Base-by-base conservation (phyloP, 2,888 invertebrate genomes). In the Eupithecia dodoneata region DNA sequence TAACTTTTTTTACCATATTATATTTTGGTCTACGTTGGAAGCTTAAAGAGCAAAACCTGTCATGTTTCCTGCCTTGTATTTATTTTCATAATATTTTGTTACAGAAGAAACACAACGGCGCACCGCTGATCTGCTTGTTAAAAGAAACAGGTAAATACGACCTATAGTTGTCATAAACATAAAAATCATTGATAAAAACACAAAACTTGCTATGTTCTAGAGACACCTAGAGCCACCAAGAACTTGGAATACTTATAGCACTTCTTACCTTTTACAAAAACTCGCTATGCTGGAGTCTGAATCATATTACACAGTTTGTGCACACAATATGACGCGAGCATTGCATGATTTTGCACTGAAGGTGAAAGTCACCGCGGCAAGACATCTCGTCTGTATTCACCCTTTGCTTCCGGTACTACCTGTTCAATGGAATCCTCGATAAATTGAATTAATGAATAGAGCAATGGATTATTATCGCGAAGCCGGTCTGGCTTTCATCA, bases 291-390 rank as follows among this genome's bases (percentile, higher is more conserved):
- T 47, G 55, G 15, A 77, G 71, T 77, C 72, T 78, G 71, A 47
- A 70, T 42, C 66, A 75, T 80, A 81, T 72, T 80, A 74, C 80
- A 81, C 73, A 80, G 76, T 80, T 79, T 77, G 70, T 78, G 81
- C 81, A 84, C 82, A 81, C 81, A 82, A 80, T 83, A 80, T 88
- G 86, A 86, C 85, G 85, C 83, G 83, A 86, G 82, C 84, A 82
- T 85, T 86, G 85, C 84, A 86, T 87, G 86, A 83, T 83, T 87
- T 82, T 82, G 82, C 83, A 81, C 78, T 81, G 87, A 88, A 89
- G 89, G 89, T 89, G 88, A 88, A 88, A 89, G 88, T 88, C 86
- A 87, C 83, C 80, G 82, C 83, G 82, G 83, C 85, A 81, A 86
- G 84, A 86, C 83, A 85, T 89, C 87, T 86, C 81, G 84, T 87